Base-by-base conservation (phyloP, 1,140 invertebrate species). In the Bombus polaris region DNA sequence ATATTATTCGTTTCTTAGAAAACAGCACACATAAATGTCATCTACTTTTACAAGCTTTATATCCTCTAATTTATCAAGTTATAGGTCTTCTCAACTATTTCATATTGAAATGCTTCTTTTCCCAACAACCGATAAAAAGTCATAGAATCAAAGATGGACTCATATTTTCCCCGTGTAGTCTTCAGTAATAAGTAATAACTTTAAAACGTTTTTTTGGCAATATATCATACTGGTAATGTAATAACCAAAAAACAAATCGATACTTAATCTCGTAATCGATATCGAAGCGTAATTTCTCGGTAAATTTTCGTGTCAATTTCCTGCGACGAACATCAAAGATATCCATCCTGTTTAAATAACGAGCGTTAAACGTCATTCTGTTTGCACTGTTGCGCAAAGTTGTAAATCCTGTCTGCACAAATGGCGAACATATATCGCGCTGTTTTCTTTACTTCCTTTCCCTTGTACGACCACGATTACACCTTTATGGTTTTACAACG, bases 401-500 rank as follows among this genome's bases (percentile, higher is more conserved):
- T 44, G 53, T 72, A 80, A 71, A 78, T 78, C 57, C 39, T 39
- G 32, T 53, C 25, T 47, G 32, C 71, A 28, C 28, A 62, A 62
- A 62, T 68, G 4, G 47, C 39, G 65, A 57, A 42, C 39, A 32
- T 81, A 65, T 73, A 72, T 81, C 77, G 42, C 62, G 22, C 39
- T 57, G 42, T 28, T 35, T 39, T 18, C 42, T 81, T 44, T 8
- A 15, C 39, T 44, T 44, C n/a, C 71, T 44, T 32, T 6, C 28
- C 28, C 59, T 62, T 62, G 59, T 13, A 18, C 57, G 73, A 65
- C 15, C 32, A 66, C 86, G 88, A 91, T 92, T 91, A 91, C 65
- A 90, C 90, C 88, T 91, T 91, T 89, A 91, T 87, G 87, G 86
- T 91, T 90, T 90, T 92, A 90, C 85, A 92, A 88, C 89, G 73